Conservation (phyloP, 2,888 invertebrate genomes). For the Oxycera nigricornis region DNA sequence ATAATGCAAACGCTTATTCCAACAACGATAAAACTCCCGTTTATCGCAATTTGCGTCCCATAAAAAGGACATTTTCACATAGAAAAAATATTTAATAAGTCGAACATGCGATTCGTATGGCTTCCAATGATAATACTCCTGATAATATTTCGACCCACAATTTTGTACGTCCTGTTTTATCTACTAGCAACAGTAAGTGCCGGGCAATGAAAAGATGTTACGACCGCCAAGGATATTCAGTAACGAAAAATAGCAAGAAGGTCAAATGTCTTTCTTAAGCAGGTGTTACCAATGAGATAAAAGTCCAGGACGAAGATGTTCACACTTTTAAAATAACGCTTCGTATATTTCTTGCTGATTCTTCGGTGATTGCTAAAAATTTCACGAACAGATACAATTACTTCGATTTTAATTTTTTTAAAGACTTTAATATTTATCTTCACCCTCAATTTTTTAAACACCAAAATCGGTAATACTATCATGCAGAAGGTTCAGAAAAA, state of each 20-base stretch:
- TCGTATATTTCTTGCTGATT: too few species aligned
- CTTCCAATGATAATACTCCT: constrained; percentile 42
- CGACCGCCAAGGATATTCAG: not conserved
- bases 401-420: too few species aligned
- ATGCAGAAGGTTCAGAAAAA: not conserved
- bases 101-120: constrained; percentile 44
- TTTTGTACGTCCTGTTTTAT: constrained; percentile 15
- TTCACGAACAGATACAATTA: too few species aligned
- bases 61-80: not conserved
- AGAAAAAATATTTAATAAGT: constrained; percentile 42
- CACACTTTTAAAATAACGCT: too few species aligned
- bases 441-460: too few species aligned
- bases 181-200: constrained; percentile 21
- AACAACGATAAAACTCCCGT: constrained; percentile 11
- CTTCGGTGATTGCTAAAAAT: too few species aligned
- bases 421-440: too few species aligned
- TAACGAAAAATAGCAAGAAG: constrained; percentile 1
- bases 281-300: not conserved
- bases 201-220: constrained; percentile 29
- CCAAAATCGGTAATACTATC: constrained; percentile 4
- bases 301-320: too few species aligned
- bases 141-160: constrained; percentile 27
- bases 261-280: not conserved
- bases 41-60: constrained; percentile 35
- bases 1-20: too few species aligned